Percentiles rank a stretch among this genome's conserved stretches.
These are phyloP conservation scores for Nephrocerus scutellatus DNA, from an alignment of 2,888 invertebrate species.

Conservation along the genomic window DNA sequence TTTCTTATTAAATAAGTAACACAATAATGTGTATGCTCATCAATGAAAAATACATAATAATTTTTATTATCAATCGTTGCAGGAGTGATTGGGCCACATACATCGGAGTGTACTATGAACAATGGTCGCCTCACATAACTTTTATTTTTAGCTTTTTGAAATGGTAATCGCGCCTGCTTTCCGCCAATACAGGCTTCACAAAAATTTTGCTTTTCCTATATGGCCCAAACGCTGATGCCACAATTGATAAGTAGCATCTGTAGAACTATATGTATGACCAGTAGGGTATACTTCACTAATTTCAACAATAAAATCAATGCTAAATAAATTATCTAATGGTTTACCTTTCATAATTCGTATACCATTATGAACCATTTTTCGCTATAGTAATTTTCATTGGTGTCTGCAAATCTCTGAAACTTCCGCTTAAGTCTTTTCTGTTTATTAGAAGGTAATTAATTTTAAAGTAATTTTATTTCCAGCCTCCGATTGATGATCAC, in stretches of 20 bases:
- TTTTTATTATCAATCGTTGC: slow-evolving; percentile 29
- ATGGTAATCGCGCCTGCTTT: slow-evolving; percentile 37
- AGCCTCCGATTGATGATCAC: slow-evolving; percentile 15
- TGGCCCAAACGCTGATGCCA: no score
- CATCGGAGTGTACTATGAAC: no score
- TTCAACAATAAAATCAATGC: slow-evolving; percentile 11
- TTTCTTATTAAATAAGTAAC: slow-evolving; percentile 27
- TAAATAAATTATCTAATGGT: slow-evolving; percentile 15
- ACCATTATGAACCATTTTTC: slow-evolving; percentile 26
- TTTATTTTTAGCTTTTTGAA: slow-evolving; percentile 25
- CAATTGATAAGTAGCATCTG: slow-evolving; percentile 8
- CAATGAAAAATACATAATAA: slow-evolving; percentile 33
- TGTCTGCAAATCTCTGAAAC: slow-evolving; percentile 15
- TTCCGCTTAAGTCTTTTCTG: slow-evolving; percentile 8
- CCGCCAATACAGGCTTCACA: slow-evolving; percentile 36
- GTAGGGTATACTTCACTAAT: slow-evolving; percentile 1
- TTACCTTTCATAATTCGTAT: slow-evolving; percentile 6
- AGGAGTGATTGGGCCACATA: slow-evolving; percentile 34
- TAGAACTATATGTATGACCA: slow-evolving; percentile 7
- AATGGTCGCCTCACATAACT: slow-evolving; percentile 29
- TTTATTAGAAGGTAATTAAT: slow-evolving; percentile 21
- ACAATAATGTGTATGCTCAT: slow-evolving; percentile 35
- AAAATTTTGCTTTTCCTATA: no score
- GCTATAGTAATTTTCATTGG: slow-evolving; percentile 15
- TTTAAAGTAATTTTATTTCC: no score